Evolutionary conservation across 2,797 vertebrate species (phyloP), one percentile per base, ranked within the genome.

Genomic region (Gorsachius magnificus): DNA sequence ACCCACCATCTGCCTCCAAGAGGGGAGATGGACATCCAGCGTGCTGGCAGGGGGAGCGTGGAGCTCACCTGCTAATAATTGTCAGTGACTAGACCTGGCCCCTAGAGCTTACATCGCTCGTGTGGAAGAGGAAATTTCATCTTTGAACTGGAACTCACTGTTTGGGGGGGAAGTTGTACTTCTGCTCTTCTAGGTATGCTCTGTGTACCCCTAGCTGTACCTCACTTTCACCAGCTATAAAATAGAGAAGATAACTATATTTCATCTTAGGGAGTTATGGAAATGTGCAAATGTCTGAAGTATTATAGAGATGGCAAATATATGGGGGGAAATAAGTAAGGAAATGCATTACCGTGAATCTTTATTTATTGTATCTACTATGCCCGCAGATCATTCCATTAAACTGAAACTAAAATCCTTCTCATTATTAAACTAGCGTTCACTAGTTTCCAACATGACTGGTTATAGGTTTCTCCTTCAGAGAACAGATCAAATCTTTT

Each of bases 81-180:
- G 21, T 64, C 50, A 24, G 54, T 8, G 43, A 13, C 12, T 8
- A 22, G 57, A 38, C 63, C 45, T 38, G 31, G 28, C 14, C 45
- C 16, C 19, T 51, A 16, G 26, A 78, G 48, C 53, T 84, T n/a
- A 18, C 12, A 18, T 38, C 6, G 1, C 11, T 3, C 26, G 7
- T 0, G 1, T 11, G 38, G 20, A 16, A 66, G n/a, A 65, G 60
- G 45, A 53, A 16, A 41, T 24, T 26, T 64, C 0, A 1, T 78
- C 33, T 38, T 57, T 33, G 31, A 43, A 28, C 20, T 14, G 19
- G 50, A 8, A 41, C 28, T 91, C 8, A 1, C 26, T 0, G 0
- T 22, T 64, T 0, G 1, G 2, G 22, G 13, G 8, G 0, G 9
- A 43, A 43, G 8, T 79, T 11, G 3, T 50, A 4, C 31, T 48